Evolutionary conservation across 2,797 vertebrate species (phyloP).

Genomic region (Neomorphus geoffroyi): DNA sequence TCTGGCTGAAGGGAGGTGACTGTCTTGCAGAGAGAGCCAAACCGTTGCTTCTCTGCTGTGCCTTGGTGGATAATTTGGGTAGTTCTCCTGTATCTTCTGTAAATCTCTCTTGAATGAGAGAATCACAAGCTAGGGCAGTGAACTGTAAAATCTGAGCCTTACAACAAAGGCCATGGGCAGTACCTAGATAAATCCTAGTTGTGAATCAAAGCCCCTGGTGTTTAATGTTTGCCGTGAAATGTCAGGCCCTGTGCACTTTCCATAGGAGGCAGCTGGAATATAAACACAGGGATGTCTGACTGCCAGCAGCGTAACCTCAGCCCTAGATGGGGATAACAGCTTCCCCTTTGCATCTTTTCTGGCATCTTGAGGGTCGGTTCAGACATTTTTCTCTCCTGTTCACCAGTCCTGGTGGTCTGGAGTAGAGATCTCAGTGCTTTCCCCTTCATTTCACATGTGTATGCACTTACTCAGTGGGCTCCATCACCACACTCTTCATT

Average conservation of each 20-base stretch:
- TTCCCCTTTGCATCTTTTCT: neutral
- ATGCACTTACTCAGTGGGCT: neutral
- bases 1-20: neutral
- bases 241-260: neutral
- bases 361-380: neutral
- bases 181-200: constrained; percentile 16
- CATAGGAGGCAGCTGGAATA: neutral
- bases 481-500: neutral
- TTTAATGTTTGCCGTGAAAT: neutral
- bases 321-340: neutral
- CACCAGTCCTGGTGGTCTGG: neutral
- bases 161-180: neutral
- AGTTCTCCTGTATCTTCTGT: neutral
- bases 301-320: neutral
- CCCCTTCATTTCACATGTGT: neutral
- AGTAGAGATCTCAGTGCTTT: neutral
- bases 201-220: neutral
- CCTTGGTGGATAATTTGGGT: neutral
- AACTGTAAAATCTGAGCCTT: constrained; percentile 25
- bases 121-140: constrained; percentile 1
- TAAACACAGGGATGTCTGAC: neutral
- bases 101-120: constrained; percentile 41
- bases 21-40: neutral
- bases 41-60: neutral
- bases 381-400: neutral